Base-by-base conservation (phyloP, 2,888 invertebrate genomes). In the Epistrophe grossulariae region DNA sequence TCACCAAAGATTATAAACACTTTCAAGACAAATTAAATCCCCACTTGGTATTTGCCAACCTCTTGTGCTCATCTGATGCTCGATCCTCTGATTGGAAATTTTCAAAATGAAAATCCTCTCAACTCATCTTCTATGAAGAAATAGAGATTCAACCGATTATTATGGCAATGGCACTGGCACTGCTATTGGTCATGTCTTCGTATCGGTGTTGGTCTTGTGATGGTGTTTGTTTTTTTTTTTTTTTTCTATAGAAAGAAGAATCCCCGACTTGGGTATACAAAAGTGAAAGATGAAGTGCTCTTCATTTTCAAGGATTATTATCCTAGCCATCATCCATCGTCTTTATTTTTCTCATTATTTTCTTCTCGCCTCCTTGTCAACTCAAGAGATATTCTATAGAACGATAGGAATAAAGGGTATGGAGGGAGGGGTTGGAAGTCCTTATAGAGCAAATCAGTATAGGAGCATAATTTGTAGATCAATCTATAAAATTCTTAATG, bases 271-370 rank as follows among this genome's bases (percentile, higher is more conserved):
- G 80, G 60, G 72, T 52, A n/a, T n/a, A 45, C 15, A 76, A 79
- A 79, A 55, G 17, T 13, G 76, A 77, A 60, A 68, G 68, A 59
- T 80, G 72, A 62, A 84, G 80, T 52, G 48, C 80, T 77, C 80
- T 84, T 72, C 84, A 84, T 77, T 72, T 66, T 72, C 71, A 72
- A 80, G 80, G 77, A 77, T 79, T 77, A 84, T 84, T 73, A 77
- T 80, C 76, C 70, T 68, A 59, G 60, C 80, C 84, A 80, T 80
- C 74, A 84, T 84, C 80, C 66, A 84, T 80, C 80, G 84, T 72
- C 84, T 84, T 84, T 77, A 84, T 84, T 80, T 84, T 71, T 77
- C 77, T 84, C 80, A 84, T 84, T 84, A 84, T 80, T 84, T 84
- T 80, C 84, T 77, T 77, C 72, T 77, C 72, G 71, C 66, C 76